phyloP scores from a whole-genome alignment of 2,113 vertebrate species.

The Aegotheles bennettii region DNA sequence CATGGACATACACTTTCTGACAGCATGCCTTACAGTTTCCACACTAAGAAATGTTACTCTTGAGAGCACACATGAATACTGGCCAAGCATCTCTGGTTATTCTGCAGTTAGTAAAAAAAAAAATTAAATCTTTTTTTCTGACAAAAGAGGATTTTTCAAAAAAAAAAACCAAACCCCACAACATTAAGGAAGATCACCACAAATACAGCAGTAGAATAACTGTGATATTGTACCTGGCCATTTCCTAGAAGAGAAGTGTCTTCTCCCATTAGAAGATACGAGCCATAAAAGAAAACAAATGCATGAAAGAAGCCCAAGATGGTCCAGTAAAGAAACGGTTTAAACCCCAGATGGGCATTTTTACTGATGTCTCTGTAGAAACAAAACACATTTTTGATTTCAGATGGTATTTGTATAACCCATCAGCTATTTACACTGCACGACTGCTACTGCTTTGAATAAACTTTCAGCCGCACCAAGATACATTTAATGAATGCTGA shows the following conservation, averaged over 20 bases:
- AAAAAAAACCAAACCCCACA: not conserved
- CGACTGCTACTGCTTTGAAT: not conserved
- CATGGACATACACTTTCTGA: not conserved
- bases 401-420: not conserved
- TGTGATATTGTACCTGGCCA: constrained; percentile 84
- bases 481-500: not conserved
- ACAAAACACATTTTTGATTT: constrained; percentile 23
- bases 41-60: not conserved
- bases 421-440: not conserved
- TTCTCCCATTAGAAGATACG: constrained; percentile 92
- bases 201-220: not conserved
- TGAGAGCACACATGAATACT: not conserved
- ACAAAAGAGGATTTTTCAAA: not conserved
- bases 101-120: not conserved
- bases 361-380: constrained; percentile 92
- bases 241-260: constrained; percentile 92
- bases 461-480: not conserved
- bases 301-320: constrained; percentile 93
- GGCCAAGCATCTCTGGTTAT: not conserved
- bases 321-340: constrained; percentile 97
- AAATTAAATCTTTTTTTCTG: not conserved
- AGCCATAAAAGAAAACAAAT: constrained; percentile 96
- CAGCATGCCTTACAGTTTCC: not conserved
- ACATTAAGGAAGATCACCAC: not conserved
- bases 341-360: constrained; percentile 89